Conservation (phyloP, 2,113 vertebrate genomes). For the Rhynchopsitta pachyrhyncha region DNA sequence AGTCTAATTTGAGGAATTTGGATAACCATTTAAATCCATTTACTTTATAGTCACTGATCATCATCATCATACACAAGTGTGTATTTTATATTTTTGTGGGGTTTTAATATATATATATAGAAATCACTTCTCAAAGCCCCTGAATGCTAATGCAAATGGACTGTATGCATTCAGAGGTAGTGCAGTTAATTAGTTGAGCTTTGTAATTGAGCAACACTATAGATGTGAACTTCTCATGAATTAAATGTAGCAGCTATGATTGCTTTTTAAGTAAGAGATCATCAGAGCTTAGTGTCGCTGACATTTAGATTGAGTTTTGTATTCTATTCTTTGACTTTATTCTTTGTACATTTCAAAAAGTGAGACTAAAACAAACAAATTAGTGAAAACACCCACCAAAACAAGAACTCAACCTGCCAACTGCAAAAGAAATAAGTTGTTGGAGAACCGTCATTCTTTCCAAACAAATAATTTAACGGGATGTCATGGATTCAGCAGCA, state of each 20-base stretch:
- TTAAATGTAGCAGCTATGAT: not conserved
- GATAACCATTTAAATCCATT: not conserved
- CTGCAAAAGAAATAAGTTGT: constrained; percentile 15
- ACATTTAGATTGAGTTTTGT: not conserved
- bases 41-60: not conserved
- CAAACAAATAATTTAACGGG: not conserved
- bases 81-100: not conserved
- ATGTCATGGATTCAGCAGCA: not conserved
- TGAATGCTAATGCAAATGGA: not conserved
- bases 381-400: not conserved
- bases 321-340: not conserved
- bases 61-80: not conserved
- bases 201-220: not conserved
- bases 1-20: not conserved
- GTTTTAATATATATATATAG: no score
- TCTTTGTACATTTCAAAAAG: not conserved
- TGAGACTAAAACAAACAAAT: not conserved
- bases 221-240: not conserved
- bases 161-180: not conserved
- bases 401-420: constrained; percentile 8
- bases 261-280: not conserved
- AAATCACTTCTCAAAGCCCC: not conserved
- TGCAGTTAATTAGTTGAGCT: not conserved
- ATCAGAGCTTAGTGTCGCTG: not conserved
- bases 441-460: not conserved